Evolutionary conservation across 2,113 vertebrate genomes (phyloP), one percentile per base, ranked within the genome.

Genomic region (Pelecanus crispus): DNA sequence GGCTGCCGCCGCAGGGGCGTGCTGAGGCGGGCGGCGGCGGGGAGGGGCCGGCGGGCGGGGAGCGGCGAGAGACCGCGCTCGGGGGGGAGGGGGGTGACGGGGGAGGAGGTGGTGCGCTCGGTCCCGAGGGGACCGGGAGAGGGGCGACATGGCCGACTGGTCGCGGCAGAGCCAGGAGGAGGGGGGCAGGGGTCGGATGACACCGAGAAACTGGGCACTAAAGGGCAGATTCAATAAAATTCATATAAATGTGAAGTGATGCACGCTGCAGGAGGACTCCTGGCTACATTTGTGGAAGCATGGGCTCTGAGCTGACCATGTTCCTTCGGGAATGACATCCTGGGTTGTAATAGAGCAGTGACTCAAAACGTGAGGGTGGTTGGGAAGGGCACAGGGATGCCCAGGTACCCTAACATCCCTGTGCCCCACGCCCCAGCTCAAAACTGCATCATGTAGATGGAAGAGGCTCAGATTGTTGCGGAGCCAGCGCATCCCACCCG

Each of bases 241-340:
- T 15, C 1, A 1, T 19, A 4, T 8, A 8, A 44, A 29, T 1
- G 22, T 13, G 49, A 25, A 32, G 47, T 1, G 28, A 1, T 8
- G 44, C 3, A 1, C 3, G 7, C 8, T 1, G 38, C 32, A 4
- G 17, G 1, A 25, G n/a, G 40, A 21, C 7, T 65, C 11, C 22
- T 0, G 21, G 40, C 4, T 6, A 0, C 1, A 0, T 16, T 3
- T 58, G 0, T n/a, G 53, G 56, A 26, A 20, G 38, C n/a, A 0
- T 0, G 26, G 59, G 4, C 15, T 36, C 10, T 1, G 44, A 29
- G 44, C 32, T 2, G 10, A 11, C n/a, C 32, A 0, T 3, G 10
- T 3, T 63, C 38, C 58, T 31, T 25, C 6, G 3, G 32, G 11
- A 83, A 13, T 45, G 32, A 7, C 32, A 19, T 4, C 18, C 2